phyloP scores from a whole-genome alignment of 2,888 invertebrate species.

The Drosophila trichaetosa region DNA sequence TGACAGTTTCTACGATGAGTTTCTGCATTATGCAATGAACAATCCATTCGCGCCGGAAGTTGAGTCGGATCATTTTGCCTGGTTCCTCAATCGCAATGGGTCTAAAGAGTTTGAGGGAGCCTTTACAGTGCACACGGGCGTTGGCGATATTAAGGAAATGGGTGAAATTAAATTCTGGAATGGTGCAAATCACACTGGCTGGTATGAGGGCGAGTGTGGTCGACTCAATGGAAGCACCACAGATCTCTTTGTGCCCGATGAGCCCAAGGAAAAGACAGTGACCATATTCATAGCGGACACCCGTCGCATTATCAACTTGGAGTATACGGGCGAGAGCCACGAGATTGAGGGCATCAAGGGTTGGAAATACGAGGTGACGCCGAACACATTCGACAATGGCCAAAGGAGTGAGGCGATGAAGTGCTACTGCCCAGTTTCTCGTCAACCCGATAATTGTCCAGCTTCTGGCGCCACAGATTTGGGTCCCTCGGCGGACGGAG shows the following conservation, averaged over 20 bases:
- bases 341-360: constrained; percentile 74
- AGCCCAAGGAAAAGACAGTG: constrained; percentile 86
- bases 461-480: constrained; percentile 89
- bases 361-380: constrained; percentile 86
- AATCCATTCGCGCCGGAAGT: constrained; percentile 62
- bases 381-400: constrained; percentile 90
- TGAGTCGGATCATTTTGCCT: constrained; percentile 89
- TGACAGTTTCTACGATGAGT: constrained; percentile 91
- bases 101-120: constrained; percentile 90
- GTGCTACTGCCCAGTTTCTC: constrained; percentile 88
- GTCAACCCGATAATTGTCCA: constrained; percentile 84
- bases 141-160: constrained; percentile 87
- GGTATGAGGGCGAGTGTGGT: constrained; percentile 88
- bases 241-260: constrained; percentile 91
- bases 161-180: constrained; percentile 91
- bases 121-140: constrained; percentile 91
- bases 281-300: constrained; percentile 91
- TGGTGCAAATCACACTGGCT: constrained; percentile 86
- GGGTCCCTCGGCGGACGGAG: constrained; percentile 89
- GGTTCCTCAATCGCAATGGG: constrained; percentile 92
- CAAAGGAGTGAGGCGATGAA: constrained; percentile 86
- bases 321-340: constrained; percentile 64
- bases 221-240: constrained; percentile 90
- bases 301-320: constrained; percentile 89
- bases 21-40: constrained; percentile 87